phyloP scores from a whole-genome alignment of 30 jellyfish, hydroid and myxozoan genomes.

The Sanderia malayensis region DNA sequence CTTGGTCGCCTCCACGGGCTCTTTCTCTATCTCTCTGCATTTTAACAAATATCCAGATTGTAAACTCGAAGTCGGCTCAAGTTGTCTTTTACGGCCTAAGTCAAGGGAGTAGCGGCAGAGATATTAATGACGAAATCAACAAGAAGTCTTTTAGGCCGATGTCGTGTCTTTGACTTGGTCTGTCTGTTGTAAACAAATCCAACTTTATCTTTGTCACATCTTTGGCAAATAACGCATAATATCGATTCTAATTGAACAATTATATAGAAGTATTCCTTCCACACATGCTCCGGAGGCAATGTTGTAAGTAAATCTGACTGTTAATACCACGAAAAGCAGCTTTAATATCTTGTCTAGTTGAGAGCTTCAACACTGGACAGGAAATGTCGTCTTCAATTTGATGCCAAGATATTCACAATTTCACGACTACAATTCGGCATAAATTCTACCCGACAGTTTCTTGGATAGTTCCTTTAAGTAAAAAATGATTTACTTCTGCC shows the following conservation, averaged over 20 bases:
- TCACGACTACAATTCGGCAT: neutral
- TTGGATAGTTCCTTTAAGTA: neutral
- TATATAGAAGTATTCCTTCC: neutral
- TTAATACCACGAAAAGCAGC: neutral
- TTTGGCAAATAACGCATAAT: too few species aligned
- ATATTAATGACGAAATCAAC: neutral
- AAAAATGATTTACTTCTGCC: too few species aligned
- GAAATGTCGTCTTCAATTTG: conserved; percentile 1
- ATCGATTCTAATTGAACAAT: too few species aligned
- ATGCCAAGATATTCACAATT: neutral
- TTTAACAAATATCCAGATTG: neutral
- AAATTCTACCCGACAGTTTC: neutral
- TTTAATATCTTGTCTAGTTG: neutral
- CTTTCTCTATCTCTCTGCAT: conserved; percentile 81
- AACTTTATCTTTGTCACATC: neutral
- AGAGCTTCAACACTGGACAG: conserved; percentile 4
- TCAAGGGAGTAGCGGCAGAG: neutral
- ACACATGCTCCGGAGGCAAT: neutral
- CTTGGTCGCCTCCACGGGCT: conserved; percentile 81
- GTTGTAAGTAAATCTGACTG: neutral
- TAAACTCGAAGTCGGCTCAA: neutral
- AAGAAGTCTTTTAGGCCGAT: neutral
- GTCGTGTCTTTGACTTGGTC: neutral
- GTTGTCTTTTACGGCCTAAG: neutral
- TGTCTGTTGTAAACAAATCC: neutral